Conservation (phyloP, 2,113 vertebrate genomes). For the Oncorhynchus clarkii region DNA sequence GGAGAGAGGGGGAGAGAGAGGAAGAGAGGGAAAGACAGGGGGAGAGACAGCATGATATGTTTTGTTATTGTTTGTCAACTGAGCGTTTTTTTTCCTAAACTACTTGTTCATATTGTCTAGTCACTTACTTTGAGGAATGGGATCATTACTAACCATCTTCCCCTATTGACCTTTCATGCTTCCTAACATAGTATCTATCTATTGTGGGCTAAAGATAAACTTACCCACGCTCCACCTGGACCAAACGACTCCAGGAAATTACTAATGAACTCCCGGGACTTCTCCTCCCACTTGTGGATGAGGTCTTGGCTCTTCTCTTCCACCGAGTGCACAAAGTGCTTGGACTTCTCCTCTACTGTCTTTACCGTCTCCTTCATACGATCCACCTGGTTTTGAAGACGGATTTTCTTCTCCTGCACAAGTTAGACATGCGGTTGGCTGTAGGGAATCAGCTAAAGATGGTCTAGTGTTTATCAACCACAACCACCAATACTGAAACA, state of each 20-base stretch:
- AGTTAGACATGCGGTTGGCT: not conserved
- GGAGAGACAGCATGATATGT: not conserved
- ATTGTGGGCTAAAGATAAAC: slow-evolving; percentile 28
- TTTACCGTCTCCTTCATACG: slow-evolving; percentile 97
- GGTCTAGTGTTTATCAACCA: too few relatives aligned
- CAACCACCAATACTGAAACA: not conserved
- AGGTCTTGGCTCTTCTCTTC: slow-evolving; percentile 98
- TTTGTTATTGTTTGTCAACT: not conserved
- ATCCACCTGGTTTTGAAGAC: slow-evolving; percentile 96
- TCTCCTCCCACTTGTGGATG: slow-evolving; percentile 98
- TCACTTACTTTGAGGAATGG: not conserved
- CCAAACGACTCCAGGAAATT: slow-evolving; percentile 97
- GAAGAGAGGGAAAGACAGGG: too few relatives aligned
- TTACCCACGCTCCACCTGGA: slow-evolving; percentile 94
- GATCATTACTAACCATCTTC: not conserved
- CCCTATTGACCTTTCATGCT: not conserved
- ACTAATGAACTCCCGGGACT: slow-evolving; percentile 93
- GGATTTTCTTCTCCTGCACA: slow-evolving; percentile 91
- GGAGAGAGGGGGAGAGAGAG: not conserved
- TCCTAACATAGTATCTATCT: not conserved
- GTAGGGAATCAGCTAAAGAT: not conserved
- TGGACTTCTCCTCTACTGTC: slow-evolving; percentile 93
- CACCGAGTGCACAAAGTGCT: slow-evolving; percentile 93
- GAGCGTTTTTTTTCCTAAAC: not conserved
- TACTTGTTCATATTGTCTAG: not conserved